These are phyloP conservation scores for Ceryle rudis DNA, from an alignment of 2,797 vertebrate species.

Conservation along the genomic window DNA sequence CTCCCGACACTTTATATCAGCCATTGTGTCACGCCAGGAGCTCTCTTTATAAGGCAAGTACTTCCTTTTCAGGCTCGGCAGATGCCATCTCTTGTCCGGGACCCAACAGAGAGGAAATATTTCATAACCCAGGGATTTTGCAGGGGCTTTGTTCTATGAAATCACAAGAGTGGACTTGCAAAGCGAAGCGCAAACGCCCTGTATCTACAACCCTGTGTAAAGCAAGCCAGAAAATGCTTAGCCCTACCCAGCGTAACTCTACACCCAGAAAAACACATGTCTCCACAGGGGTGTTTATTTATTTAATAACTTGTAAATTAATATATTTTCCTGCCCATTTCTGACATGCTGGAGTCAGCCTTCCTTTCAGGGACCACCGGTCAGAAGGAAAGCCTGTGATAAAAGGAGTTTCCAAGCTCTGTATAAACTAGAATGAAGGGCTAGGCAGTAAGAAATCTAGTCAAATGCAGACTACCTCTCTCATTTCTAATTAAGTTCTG, in stretches of 20 bases:
- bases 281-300: constrained; percentile 40
- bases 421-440: not conserved
- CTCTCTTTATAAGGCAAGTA: constrained; percentile 72
- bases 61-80: constrained; percentile 75
- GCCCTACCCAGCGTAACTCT: constrained; percentile 48
- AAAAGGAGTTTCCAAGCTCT: not conserved
- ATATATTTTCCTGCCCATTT: constrained; percentile 28
- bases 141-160: constrained; percentile 37
- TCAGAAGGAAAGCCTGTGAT: not conserved
- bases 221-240: constrained; percentile 47
- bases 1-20: constrained; percentile 68
- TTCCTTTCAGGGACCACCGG: not conserved
- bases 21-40: constrained; percentile 69
- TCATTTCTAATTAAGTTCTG: not conserved
- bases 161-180: not conserved
- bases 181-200: not conserved
- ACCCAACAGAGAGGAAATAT: constrained; percentile 55
- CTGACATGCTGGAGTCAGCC: not conserved
- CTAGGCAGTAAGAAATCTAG: not conserved
- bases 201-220: not conserved
- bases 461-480: not conserved
- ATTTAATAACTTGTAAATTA: constrained; percentile 56
- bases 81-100: constrained; percentile 61
- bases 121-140: constrained; percentile 57
- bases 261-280: constrained; percentile 62